Evolutionary conservation across 2,113 vertebrate species (phyloP).

Genomic region (Sakesphorus luctuosus): DNA sequence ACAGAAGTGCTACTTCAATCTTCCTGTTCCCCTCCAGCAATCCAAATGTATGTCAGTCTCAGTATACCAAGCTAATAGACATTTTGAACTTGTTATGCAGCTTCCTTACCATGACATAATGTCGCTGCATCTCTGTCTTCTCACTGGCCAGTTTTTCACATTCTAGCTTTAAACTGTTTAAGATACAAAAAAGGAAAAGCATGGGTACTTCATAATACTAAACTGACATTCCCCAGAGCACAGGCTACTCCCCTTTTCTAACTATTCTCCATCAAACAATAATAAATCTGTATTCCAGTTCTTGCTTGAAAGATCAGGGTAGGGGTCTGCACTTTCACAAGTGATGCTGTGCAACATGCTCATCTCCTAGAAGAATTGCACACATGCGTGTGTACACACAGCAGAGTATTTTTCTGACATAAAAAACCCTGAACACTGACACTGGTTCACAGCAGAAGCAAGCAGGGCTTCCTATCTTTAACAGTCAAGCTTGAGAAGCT

Average conservation of each 20-base stretch:
- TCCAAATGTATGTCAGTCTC: background rate
- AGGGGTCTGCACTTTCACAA: background rate
- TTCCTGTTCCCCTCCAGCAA: conserved; percentile 41
- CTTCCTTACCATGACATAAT: conserved; percentile 96
- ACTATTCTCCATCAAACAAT: background rate
- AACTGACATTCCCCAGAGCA: background rate
- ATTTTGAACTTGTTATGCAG: conserved; percentile 65
- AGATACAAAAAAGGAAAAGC: conserved; percentile 46
- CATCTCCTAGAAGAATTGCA: background rate
- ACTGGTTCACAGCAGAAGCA: background rate
- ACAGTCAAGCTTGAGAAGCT: background rate
- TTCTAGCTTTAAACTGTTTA: conserved; percentile 92
- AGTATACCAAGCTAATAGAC: conserved; percentile 49
- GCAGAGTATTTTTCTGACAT: background rate
- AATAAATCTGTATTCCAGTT: background rate
- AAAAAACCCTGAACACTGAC: fast-evolving
- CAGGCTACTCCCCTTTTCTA: background rate
- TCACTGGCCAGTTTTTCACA: conserved; percentile 97
- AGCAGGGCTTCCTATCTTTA: fast-evolving
- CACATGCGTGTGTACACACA: background rate
- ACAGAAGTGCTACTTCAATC: background rate
- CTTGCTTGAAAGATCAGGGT: background rate
- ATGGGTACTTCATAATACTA: conserved; percentile 21
- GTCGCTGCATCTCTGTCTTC: conserved; percentile 98
- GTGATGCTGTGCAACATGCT: background rate